phyloP scores from a whole-genome alignment of 2,888 invertebrate species.

The Cynaeus angustus region DNA sequence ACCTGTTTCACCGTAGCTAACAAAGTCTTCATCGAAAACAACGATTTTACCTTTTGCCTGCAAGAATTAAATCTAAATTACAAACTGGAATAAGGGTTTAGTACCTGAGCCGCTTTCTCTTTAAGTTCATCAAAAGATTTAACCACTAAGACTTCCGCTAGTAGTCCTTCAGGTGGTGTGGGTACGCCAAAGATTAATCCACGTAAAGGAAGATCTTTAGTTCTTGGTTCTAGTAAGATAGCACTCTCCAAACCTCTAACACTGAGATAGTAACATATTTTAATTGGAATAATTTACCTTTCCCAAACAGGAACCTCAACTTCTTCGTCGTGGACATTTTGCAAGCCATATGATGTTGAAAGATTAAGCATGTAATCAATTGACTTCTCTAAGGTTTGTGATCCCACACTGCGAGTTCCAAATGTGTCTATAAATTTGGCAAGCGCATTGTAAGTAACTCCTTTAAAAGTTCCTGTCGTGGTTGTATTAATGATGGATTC shows the following conservation, averaged over 20 bases:
- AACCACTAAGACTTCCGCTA: slow-evolving; percentile 82
- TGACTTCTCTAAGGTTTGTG: slow-evolving; percentile 73
- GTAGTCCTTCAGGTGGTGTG: slow-evolving; percentile 83
- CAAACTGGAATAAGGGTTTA: too few relatives aligned
- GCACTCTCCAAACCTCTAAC: slow-evolving; percentile 82
- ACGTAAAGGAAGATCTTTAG: slow-evolving; percentile 78
- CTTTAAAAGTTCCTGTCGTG: slow-evolving; percentile 62
- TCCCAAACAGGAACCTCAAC: slow-evolving; percentile 76
- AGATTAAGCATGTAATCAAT: slow-evolving; percentile 75
- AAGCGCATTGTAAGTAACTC: slow-evolving; percentile 67
- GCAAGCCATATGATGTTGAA: slow-evolving; percentile 71
- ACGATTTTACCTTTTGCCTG: slow-evolving; percentile 83
- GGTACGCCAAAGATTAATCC: too few relatives aligned
- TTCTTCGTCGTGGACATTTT: slow-evolving; percentile 83
- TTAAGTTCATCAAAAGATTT: slow-evolving; percentile 74
- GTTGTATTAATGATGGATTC: slow-evolving; percentile 62
- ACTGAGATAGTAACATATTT: too few relatives aligned
- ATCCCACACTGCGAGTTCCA: slow-evolving; percentile 73
- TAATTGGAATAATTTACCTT: slow-evolving; percentile 68
- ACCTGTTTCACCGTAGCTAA: slow-evolving; percentile 80
- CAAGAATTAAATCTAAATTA: slow-evolving; percentile 1
- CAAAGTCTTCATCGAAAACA: slow-evolving; percentile 81
- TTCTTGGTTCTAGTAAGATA: slow-evolving; percentile 78
- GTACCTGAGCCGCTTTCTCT: slow-evolving; percentile 46
- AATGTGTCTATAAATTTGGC: slow-evolving; percentile 73